phyloP scores from a whole-genome alignment of 2,888 invertebrate species.

The Allacma fusca region DNA sequence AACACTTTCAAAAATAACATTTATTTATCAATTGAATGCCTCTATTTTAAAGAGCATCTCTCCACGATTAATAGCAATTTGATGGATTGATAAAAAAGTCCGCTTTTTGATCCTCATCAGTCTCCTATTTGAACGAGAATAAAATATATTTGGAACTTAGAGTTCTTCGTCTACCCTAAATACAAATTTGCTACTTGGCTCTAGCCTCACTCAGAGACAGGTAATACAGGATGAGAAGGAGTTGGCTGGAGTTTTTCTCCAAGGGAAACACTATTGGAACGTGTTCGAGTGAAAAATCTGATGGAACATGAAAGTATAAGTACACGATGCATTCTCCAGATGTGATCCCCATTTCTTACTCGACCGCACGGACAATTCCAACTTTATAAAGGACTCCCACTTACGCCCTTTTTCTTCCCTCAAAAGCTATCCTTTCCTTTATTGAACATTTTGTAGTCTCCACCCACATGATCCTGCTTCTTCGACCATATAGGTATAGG shows the following conservation, averaged over 20 bases:
- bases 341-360: constrained; percentile 36
- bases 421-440: constrained; percentile 8
- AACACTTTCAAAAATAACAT: too few relatives aligned
- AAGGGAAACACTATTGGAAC: constrained; percentile 22
- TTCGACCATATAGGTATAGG: background rate
- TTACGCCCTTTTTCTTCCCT: constrained; percentile 8
- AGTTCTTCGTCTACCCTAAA: background rate
- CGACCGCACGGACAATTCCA: constrained; percentile 36
- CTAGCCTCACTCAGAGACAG: too few relatives aligned
- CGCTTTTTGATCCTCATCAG: too few relatives aligned
- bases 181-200: too few relatives aligned
- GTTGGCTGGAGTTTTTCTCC: background rate
- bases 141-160: background rate
- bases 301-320: constrained; percentile 13
- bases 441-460: background rate
- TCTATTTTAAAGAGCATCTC: too few relatives aligned
- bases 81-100: too few relatives aligned
- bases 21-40: too few relatives aligned
- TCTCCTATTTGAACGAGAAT: background rate
- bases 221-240: too few relatives aligned
- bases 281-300: constrained; percentile 37
- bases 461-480: too few relatives aligned
- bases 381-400: constrained; percentile 24
- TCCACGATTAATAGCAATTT: too few relatives aligned
- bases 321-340: constrained; percentile 21